Base-by-base conservation (phyloP, 2,888 invertebrate genomes). In the Gnatocerus cornutus region DNA sequence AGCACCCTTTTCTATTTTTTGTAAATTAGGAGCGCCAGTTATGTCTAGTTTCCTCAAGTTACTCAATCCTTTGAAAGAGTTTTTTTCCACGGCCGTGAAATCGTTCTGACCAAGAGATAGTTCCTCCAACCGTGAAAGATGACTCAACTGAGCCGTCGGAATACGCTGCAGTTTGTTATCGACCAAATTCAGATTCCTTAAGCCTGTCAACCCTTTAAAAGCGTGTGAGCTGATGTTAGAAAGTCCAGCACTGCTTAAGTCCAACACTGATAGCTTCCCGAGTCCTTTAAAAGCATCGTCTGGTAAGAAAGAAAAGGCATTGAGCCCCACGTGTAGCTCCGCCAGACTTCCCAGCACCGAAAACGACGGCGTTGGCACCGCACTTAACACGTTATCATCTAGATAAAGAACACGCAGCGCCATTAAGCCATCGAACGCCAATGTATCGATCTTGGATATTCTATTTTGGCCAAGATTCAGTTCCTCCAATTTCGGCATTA, bases 401-500 rank as follows among this genome's bases (percentile, higher is more conserved):
- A 96, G 86, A 83, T 93, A 94, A 9, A 96, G 86, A 13, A 95
- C 92, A 71, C 94, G 88, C 65, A 96, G 86, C n/a, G 92, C 91
- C 3, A 89, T 86, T 58, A 96, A 84, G 0, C 93, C 94, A 58
- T 91, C 90, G 77, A 96, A 93, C 1, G 95, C 93, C 72, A 88
- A 88, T 0, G 91, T 89, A 78, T 95, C 94, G 48, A 96, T 92
- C 78, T 90, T 89, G 12, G 92, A 91, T 81, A 96, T 94, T 77
- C 94, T 89, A 83, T 96, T 95, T 84, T 94, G 91, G 10, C 95
- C 95, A 70, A 96, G 87, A 85, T 96, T 95, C 56, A 96, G 87
- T 84, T 96, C 95, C 81, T 94, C 94, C 75, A 96, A 87, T 82
- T 92, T 91, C 0, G 90, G 89, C 75, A 95, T 85, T 39, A 91